Percentiles rank a stretch among this genome's conserved stretches.
Conservation (phyloP, 2,888 invertebrate genomes). For the Steinernema scapterisci region DNA sequence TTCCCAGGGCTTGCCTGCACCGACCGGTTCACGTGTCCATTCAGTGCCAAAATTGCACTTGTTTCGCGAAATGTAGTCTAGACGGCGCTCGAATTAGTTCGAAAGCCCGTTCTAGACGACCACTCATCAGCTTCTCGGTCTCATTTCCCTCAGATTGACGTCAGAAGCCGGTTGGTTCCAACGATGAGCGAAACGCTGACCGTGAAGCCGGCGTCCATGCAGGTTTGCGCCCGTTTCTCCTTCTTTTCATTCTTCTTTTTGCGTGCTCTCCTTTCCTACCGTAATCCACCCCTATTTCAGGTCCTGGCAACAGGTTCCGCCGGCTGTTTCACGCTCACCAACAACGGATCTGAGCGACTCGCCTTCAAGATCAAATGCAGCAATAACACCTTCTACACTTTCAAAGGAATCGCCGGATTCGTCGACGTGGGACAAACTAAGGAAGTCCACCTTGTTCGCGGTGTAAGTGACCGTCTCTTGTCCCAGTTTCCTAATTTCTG, state of each 20-base stretch:
- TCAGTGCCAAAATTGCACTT: too few relatives aligned
- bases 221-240: background rate
- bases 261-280: too few relatives aligned
- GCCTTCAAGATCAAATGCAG: slow-evolving; percentile 20
- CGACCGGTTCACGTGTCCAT: too few relatives aligned
- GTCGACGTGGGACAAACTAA: background rate
- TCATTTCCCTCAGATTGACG: too few relatives aligned
- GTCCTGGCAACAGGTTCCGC: background rate
- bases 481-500: background rate
- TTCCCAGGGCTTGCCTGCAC: too few relatives aligned
- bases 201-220: background rate
- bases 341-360: background rate
- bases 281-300: background rate
- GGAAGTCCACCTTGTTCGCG: background rate
- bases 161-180: too few relatives aligned
- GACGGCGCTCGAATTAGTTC: too few relatives aligned
- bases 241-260: background rate
- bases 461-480: background rate
- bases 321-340: background rate
- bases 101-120: too few relatives aligned
- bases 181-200: background rate
- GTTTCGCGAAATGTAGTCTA: too few relatives aligned
- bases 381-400: background rate
- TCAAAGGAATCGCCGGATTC: background rate
- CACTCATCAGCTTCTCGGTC: too few relatives aligned